phyloP scores from a whole-genome alignment of 2,113 vertebrate species.

The Pogona vitticeps region DNA sequence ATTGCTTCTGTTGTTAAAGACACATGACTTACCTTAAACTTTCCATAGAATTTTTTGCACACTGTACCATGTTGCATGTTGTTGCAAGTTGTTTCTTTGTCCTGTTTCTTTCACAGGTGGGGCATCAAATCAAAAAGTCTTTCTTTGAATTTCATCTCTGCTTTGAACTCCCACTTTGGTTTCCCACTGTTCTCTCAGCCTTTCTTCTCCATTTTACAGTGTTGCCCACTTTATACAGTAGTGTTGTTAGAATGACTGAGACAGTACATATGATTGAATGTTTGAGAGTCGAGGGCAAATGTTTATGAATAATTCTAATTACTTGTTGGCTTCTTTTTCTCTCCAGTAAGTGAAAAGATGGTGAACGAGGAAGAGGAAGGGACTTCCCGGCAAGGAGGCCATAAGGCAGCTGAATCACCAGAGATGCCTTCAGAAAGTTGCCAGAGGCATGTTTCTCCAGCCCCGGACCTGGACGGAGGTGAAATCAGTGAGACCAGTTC shows the following conservation, averaged over 20 bases:
- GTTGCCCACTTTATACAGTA: not conserved
- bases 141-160: not conserved
- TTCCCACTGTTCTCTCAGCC: not conserved
- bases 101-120: not conserved
- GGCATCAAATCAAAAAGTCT: not conserved
- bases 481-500: not conserved
- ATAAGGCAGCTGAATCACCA: not conserved
- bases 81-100: not conserved
- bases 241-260: not conserved
- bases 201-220: not conserved
- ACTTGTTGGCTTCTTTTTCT: constrained; percentile 4
- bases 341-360: constrained; percentile 15
- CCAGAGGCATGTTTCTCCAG: not conserved
- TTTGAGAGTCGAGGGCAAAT: not conserved
- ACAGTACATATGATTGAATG: not conserved
- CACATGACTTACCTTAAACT: not conserved
- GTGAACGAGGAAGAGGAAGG: constrained; percentile 31
- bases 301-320: not conserved
- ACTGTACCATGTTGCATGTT: not conserved
- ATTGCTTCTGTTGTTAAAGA: not conserved
- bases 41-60: not conserved
- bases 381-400: not conserved
- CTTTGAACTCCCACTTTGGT: no score
- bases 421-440: not conserved
- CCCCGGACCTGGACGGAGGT: not conserved